Evolutionary conservation across 2,888 invertebrate genomes (phyloP), one percentile per base, ranked within the genome.

Genomic region (Lapara coniferarum): DNA sequence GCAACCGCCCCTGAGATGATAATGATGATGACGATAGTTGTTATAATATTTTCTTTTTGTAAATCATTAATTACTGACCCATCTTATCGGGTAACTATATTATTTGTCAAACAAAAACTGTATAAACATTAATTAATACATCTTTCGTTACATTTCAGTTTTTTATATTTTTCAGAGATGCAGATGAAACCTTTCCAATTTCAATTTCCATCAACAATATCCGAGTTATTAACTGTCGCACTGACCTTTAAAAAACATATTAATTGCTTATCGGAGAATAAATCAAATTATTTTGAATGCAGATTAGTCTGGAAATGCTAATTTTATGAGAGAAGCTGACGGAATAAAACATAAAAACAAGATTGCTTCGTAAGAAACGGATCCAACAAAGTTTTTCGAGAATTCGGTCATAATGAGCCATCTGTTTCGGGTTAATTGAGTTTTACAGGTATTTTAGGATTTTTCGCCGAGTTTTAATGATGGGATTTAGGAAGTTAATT

Each of bases 331-430:
- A 10, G 25, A 7, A 52, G n/a, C 52, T 14, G 13, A 30, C 12
- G 16, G 52, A 49, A 57, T 49, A 49, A 57, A 56, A 57, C 14
- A 51, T 56, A 57, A 57, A 37, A 57, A 25, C 57, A 10, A 57
- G 16, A 67, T 67, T 49, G 30, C 49, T 57, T 49, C 57, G 19
- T 67, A 67, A 67, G 46, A 57, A 67, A 14, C 49, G 14, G 56
- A 67, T 57, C 14, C 19, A 10, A 25, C n/a, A 7, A 19, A 49
- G 25, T 37, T 67, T 56, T 56, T 19, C 10, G 3, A n/a, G 25
- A 66, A 53, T 25, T 52, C 6, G 30, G 52, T 10, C 16, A 37
- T 66, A 52, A 66, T 66, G 30, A 10, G 66, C 66, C 63, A 49
- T 63, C 63, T 63, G 63, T 63, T 63, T 49, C 16, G 10, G 7